phyloP scores from a whole-genome alignment of 2,888 invertebrate genomes.

The Lochmaea capreae region DNA sequence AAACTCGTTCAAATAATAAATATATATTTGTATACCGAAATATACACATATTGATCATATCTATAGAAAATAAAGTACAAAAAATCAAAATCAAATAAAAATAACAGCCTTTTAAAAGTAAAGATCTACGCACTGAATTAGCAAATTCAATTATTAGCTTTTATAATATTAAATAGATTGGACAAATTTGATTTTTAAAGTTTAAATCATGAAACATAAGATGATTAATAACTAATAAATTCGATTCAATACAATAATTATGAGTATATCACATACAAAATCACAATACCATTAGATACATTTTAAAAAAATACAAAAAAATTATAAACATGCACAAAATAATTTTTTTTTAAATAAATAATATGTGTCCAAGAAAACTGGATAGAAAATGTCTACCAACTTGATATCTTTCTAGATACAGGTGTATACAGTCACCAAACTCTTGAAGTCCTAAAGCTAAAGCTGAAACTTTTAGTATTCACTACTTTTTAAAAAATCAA shows the following conservation, averaged over 20 bases:
- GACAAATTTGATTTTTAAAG: neutral
- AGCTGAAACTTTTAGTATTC: no score
- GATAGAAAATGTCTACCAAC: no score
- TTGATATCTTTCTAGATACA: no score
- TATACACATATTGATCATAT: neutral
- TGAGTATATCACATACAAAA: conserved; percentile 3
- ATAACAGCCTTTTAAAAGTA: neutral
- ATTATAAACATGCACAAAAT: neutral
- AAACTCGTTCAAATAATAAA: neutral
- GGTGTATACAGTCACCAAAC: no score
- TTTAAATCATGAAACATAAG: neutral
- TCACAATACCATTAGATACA: neutral
- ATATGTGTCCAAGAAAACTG: no score
- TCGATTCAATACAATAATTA: neutral
- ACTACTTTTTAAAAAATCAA: no score
- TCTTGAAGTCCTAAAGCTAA: no score
- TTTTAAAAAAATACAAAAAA: neutral
- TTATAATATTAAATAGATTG: neutral
- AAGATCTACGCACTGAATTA: no score
- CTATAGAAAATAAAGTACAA: neutral
- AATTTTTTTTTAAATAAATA: no score
- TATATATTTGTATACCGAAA: neutral
- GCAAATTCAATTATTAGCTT: no score
- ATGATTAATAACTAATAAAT: neutral
- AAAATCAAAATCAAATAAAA: neutral